Evolutionary conservation across 2,888 invertebrate genomes (phyloP).

Genomic region (Mycogona germanica): DNA sequence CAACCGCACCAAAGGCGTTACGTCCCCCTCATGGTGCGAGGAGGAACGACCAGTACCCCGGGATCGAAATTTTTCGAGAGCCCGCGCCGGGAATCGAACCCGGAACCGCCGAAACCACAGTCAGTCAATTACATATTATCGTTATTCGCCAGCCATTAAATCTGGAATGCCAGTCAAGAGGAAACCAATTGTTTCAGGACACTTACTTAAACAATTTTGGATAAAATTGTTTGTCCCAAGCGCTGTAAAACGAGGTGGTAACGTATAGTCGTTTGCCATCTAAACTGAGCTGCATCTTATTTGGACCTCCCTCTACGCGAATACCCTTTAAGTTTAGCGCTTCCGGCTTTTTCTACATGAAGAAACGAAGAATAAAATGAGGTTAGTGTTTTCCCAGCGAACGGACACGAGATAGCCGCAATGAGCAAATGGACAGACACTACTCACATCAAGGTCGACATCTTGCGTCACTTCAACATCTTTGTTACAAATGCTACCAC

Average conservation of each 20-base stretch:
- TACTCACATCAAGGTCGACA: constrained; percentile 48
- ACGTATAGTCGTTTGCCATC: constrained; percentile 90
- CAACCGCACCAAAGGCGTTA: no score
- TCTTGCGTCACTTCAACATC: constrained; percentile 64
- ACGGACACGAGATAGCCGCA: neutral
- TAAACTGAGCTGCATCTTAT: constrained; percentile 93
- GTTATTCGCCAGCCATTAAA: no score
- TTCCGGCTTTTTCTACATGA: constrained; percentile 44
- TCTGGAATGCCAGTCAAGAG: no score
- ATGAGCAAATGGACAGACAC: neutral
- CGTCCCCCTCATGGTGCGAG: no score
- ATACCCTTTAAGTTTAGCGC: constrained; percentile 62
- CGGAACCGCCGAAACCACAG: no score
- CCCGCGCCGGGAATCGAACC: no score
- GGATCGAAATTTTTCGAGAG: no score
- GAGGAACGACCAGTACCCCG: no score
- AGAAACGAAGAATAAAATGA: neutral
- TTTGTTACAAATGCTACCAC: constrained; percentile 63
- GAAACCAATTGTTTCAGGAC: no score
- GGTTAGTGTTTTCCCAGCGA: neutral
- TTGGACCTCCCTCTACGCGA: constrained; percentile 69
- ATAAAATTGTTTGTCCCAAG: constrained; percentile 93
- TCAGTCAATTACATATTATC: no score
- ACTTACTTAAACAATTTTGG: constrained; percentile 51
- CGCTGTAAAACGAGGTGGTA: constrained; percentile 74